Percentiles rank a stretch among this genome's conserved stretches.
Evolutionary conservation across 2,797 vertebrate species (phyloP).

Genomic region (Tolypeutes matacus): DNA sequence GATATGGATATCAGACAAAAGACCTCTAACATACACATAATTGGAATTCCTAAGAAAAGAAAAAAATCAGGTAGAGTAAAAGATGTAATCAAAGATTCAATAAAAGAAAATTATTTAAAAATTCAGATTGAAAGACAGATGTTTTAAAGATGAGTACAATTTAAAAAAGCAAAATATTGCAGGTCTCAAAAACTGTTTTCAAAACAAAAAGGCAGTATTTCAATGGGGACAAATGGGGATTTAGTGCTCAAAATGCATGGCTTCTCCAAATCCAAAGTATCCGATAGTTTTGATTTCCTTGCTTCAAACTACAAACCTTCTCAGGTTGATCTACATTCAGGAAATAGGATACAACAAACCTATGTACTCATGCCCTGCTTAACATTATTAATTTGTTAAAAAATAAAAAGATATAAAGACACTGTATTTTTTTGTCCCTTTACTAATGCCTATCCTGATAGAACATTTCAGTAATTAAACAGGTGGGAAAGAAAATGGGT

Average conservation of each 20-base stretch:
- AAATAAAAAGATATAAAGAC: not conserved
- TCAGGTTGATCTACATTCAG: not conserved
- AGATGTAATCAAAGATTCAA: not conserved
- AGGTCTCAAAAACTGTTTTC: conserved; percentile 22
- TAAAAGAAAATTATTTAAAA: not conserved
- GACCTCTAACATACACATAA: not conserved
- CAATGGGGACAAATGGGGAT: not conserved
- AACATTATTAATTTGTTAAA: conserved; percentile 1
- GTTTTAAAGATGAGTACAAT: conserved; percentile 20
- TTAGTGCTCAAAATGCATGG: conserved; percentile 1
- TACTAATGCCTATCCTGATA: not conserved
- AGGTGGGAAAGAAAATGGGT: conserved; percentile 1
- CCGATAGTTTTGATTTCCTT: not conserved
- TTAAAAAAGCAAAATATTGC: not conserved
- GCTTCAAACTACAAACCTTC: not conserved
- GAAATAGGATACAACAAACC: not conserved
- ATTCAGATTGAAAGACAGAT: not conserved
- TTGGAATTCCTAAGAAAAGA: not conserved
- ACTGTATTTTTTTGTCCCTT: not conserved
- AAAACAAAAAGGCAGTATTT: conserved; percentile 34
- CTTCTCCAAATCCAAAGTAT: not conserved
- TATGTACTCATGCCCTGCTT: not conserved
- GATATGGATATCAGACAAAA: not conserved
- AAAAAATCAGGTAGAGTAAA: not conserved
- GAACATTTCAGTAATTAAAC: conserved; percentile 31